Evolutionary conservation across 2,113 vertebrate genomes (phyloP), one percentile per base, ranked within the genome.

Genomic region (Eptatretus burgeri): DNA sequence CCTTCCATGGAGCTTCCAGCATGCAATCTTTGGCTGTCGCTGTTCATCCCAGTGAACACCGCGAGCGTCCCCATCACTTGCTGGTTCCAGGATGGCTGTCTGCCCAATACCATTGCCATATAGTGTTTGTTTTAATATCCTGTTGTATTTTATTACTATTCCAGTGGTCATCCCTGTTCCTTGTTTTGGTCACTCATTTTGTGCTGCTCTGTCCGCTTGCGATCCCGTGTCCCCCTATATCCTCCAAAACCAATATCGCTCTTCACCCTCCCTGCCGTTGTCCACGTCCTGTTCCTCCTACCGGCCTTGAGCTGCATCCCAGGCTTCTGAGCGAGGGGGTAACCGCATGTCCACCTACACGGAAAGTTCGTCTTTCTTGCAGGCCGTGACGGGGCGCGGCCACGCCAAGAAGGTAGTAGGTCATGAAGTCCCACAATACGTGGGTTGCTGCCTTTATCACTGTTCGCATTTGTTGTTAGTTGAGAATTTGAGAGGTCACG

Each of bases 271-370:
- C n/a, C 51, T 51, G n/a, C 64, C 51, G 41, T n/a, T 49, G 19
- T 52, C 62, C 65, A 62, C 60, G 63, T 49, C 19, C 60, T 66
- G 62, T 64, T 62, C 51, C 63, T 20, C 60, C 51, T 62, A 60
- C 27, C 27, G 27, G 27, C 27, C 27, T 41, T 41, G 27, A 41
- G 27, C 27, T 41, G 27, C 27, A 41, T 64, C 64, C 69, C 77
- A 89, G 85, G 77, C 79, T 74, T 74, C 67, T 66, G 80, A 85
- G 71, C 73, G 75, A 71, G 74, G 67, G 70, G 67, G 75, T 76
- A 81, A 80, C 77, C 82, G 84, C 74, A 81, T 82, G 75, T 87
- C 84, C 68, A 80, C 81, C 70, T 82, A 76, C 78, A 72, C 85
- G 67, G 81, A 84, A 77, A 77, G 74, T 68, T 66, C 78, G 74